These are phyloP conservation scores for Thelaira solivaga DNA, from an alignment of 2,888 invertebrate genomes.

Conservation along the genomic window DNA sequence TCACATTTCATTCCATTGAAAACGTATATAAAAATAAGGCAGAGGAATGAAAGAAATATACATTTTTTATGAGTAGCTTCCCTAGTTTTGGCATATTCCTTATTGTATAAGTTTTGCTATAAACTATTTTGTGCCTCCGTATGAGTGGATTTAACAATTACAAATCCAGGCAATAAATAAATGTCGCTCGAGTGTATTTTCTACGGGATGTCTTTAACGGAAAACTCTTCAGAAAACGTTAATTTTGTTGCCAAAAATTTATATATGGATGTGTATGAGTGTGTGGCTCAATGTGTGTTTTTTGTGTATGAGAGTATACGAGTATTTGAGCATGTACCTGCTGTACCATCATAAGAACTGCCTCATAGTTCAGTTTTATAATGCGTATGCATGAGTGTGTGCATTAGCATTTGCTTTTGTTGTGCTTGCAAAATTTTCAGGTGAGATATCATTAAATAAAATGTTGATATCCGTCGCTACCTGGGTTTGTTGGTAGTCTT, in stretches of 20 bases:
- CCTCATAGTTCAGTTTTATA: too few species aligned
- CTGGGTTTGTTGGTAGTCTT: not conserved
- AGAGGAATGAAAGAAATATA: conserved; percentile 16
- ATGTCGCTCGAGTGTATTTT: conserved; percentile 62
- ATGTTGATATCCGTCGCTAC: not conserved
- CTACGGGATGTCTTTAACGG: conserved; percentile 54
- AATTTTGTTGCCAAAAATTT: conserved; percentile 66
- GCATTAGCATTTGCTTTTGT: too few species aligned
- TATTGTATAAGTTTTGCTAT: not conserved
- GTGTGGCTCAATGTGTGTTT: too few species aligned
- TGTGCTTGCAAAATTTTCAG: conserved; percentile 23
- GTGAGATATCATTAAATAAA: conserved; percentile 41
- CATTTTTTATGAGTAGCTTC: conserved; percentile 43
- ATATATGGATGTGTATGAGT: not conserved
- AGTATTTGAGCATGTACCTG: too few species aligned
- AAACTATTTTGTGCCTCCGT: not conserved
- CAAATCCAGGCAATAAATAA: conserved; percentile 66
- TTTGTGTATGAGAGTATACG: too few species aligned
- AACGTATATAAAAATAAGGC: not conserved
- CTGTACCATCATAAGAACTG: too few species aligned
- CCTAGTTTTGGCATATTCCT: conserved; percentile 26
- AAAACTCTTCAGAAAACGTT: conserved; percentile 55
- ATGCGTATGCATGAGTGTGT: too few species aligned
- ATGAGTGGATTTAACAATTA: conserved; percentile 42
- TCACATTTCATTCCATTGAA: not conserved